Conservation (phyloP, 2,888 invertebrate species). For the Charanyca ferruginea region DNA sequence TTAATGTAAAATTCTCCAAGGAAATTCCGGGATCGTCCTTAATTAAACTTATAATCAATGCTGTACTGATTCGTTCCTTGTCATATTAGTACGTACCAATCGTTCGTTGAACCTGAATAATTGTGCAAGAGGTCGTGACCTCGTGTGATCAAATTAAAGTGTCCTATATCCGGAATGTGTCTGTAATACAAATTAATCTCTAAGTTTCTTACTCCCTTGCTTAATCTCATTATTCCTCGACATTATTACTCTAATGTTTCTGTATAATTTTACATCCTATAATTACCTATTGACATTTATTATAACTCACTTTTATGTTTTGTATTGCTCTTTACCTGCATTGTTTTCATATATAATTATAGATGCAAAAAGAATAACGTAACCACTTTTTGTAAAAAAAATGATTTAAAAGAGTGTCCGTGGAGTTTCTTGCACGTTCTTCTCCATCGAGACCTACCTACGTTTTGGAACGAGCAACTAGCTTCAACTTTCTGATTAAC, state of each 20-base stretch:
- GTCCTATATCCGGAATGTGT: conserved; percentile 2
- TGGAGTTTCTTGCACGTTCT: no score
- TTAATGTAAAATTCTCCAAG: not conserved
- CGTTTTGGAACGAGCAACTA: no score
- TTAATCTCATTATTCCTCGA: not conserved
- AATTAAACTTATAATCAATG: not conserved
- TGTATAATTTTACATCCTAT: not conserved
- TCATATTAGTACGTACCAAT: not conserved
- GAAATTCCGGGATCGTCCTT: not conserved
- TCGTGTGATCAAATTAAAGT: conserved; percentile 12
- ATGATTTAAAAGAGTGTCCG: no score
- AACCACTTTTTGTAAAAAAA: no score
- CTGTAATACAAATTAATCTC: not conserved
- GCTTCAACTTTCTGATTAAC: no score
- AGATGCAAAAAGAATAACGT: no score
- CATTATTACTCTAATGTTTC: not conserved
- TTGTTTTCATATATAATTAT: no score
- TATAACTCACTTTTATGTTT: no score
- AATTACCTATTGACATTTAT: no score
- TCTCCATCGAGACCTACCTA: no score
- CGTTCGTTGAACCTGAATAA: conserved; percentile 23
- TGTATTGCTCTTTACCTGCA: no score
- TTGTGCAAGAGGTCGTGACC: conserved; percentile 3
- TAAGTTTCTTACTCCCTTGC: not conserved
- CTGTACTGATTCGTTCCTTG: not conserved